Percentiles rank a stretch among this genome's conserved stretches.
Conservation (phyloP, 2,113 vertebrate genomes). For the Origma solitaria region DNA sequence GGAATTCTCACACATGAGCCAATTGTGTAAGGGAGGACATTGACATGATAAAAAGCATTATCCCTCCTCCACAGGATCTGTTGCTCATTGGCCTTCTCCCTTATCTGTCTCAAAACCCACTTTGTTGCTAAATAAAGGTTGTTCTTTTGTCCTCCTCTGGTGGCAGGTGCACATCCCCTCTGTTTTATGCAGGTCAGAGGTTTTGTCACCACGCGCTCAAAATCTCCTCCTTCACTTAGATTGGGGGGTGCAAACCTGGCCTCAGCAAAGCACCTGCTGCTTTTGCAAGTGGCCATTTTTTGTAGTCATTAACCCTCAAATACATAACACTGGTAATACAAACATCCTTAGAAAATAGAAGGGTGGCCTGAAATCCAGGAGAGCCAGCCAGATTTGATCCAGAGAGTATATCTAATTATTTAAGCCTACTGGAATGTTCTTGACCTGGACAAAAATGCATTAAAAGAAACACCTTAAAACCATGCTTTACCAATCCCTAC, state of each 20-base stretch:
- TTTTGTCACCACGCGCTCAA: background rate
- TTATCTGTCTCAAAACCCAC: background rate
- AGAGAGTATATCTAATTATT: background rate
- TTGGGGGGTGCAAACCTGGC: background rate
- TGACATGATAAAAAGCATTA: background rate
- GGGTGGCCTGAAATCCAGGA: background rate
- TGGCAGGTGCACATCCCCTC: background rate
- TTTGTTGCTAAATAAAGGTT: background rate
- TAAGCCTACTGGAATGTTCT: background rate
- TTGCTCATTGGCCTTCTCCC: background rate
- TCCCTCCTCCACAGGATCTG: background rate
- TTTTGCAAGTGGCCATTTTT: background rate
- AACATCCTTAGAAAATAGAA: background rate
- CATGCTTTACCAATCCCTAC: rapidly evolving
- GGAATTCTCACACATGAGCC: background rate
- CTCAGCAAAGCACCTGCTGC: background rate
- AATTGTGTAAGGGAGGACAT: background rate
- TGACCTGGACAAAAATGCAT: background rate
- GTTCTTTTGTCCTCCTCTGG: background rate
- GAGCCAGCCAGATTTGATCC: background rate
- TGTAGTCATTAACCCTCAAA: background rate
- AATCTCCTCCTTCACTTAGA: background rate
- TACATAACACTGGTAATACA: background rate
- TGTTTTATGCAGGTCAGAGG: background rate
- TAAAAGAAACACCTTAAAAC: background rate